These are phyloP conservation scores for Eupleurogrammus muticus DNA, from an alignment of 2,797 vertebrate species.

Conservation along the genomic window DNA sequence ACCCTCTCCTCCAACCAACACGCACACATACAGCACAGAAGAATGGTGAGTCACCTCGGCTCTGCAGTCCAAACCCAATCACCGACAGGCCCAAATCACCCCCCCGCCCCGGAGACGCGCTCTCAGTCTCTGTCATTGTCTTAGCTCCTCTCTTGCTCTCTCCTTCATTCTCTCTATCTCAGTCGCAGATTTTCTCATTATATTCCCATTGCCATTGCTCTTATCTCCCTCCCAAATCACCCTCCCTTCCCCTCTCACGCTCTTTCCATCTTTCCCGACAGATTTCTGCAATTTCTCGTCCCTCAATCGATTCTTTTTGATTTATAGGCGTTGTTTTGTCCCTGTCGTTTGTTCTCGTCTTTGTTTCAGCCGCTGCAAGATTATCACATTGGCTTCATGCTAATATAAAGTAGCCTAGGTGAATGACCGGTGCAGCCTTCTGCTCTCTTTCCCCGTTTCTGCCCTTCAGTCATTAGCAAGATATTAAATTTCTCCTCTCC, in stretches of 20 bases:
- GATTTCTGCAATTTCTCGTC: conserved; percentile 61
- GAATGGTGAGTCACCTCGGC: conserved; percentile 68
- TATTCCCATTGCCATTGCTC: conserved; percentile 46
- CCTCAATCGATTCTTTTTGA: conserved; percentile 50
- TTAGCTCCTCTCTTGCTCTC: conserved; percentile 22
- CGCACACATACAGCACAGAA: conserved; percentile 31
- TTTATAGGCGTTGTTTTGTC: conserved; percentile 28
- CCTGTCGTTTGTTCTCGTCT: conserved; percentile 9
- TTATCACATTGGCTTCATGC: conserved; percentile 18
- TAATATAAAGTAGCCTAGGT: conserved; percentile 35
- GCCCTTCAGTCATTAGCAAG: conserved; percentile 54
- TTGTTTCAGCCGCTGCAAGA: conserved; percentile 39
- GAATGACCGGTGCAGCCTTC: background rate
- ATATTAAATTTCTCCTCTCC: conserved; percentile 41
- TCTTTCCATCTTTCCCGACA: conserved; percentile 36
- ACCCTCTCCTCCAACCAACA: conserved; percentile 19
- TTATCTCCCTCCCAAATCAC: conserved; percentile 49
- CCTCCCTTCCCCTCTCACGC: conserved; percentile 10
- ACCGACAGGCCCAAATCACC: conserved; percentile 62
- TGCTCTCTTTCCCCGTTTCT: conserved; percentile 27
- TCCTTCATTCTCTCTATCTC: conserved; percentile 33
- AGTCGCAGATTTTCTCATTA: conserved; percentile 55
- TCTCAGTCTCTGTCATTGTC: conserved; percentile 32
- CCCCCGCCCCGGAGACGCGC: conserved; percentile 45
- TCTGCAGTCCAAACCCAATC: conserved; percentile 68